Conservation (phyloP, 2,797 vertebrate species). For the Acanthiza pusilla region DNA sequence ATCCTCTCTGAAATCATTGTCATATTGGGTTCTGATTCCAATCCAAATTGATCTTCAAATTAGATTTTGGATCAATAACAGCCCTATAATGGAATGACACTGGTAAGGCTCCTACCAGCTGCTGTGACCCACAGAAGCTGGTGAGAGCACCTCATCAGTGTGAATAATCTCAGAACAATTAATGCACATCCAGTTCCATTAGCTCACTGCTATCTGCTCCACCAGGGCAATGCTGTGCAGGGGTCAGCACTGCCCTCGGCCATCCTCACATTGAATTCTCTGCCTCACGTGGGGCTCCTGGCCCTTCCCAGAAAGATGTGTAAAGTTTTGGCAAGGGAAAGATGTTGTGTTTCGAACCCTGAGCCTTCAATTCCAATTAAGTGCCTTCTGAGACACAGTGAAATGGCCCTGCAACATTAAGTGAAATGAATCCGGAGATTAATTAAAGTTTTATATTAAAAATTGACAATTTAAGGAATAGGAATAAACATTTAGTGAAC, state of each 20-base stretch:
- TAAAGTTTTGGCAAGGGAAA: neutral
- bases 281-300: neutral
- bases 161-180: constrained; percentile 36
- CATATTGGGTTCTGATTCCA: constrained; percentile 50
- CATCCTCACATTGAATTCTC: neutral
- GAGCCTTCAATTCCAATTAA: constrained; percentile 16
- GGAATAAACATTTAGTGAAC: constrained; percentile 13
- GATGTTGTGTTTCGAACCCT: constrained; percentile 25
- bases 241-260: neutral
- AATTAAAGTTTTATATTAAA: constrained; percentile 55
- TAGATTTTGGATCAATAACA: constrained; percentile 55
- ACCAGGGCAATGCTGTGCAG: neutral
- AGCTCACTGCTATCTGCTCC: neutral
- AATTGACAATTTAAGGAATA: neutral
- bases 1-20: constrained; percentile 38
- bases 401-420: constrained; percentile 8
- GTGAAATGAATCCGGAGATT: constrained; percentile 38
- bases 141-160: neutral
- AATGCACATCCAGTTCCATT: constrained; percentile 7
- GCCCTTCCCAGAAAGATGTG: neutral
- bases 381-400: neutral
- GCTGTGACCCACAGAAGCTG: neutral
- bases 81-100: constrained; percentile 38
- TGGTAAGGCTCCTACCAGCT: constrained; percentile 15
- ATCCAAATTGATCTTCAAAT: constrained; percentile 61